These are phyloP conservation scores for Oophaga pumilio DNA, from an alignment of 2,113 vertebrate species.

Conservation along the genomic window DNA sequence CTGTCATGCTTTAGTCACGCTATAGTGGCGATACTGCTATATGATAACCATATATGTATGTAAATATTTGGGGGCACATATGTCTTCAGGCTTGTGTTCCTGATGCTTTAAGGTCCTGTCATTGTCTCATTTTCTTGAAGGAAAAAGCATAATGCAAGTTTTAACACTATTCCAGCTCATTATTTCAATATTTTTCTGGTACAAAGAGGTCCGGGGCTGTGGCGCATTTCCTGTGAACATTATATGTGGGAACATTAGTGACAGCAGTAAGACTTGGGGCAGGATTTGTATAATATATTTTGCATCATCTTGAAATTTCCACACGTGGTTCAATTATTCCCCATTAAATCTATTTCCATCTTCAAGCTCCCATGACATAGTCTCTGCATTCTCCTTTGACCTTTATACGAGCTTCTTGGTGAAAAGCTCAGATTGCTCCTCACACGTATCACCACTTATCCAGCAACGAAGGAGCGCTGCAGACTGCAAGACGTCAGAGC, in stretches of 20 bases:
- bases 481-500: slow-evolving; percentile 6
- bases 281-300: not conserved
- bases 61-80: no score
- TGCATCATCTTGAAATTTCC: not conserved
- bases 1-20: no score
- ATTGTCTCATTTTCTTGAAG: not conserved
- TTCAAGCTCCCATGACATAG: not conserved
- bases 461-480: not conserved
- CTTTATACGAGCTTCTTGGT: not conserved
- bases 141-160: not conserved
- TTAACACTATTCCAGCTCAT: not conserved
- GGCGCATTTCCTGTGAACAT: not conserved
- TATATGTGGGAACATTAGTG: not conserved
- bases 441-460: not conserved
- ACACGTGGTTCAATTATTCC: slow-evolving; percentile 14
- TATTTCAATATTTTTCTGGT: not conserved
- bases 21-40: no score
- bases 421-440: not conserved
- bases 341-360: slow-evolving; percentile 9
- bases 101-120: no score
- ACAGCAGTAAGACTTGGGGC: not conserved
- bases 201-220: not conserved
- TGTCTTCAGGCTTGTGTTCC: no score
- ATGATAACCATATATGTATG: no score
- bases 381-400: slow-evolving; percentile 6